These are phyloP conservation scores for Sebastes itinus DNA, from an alignment of 2,797 vertebrate genomes.

Conservation along the genomic window DNA sequence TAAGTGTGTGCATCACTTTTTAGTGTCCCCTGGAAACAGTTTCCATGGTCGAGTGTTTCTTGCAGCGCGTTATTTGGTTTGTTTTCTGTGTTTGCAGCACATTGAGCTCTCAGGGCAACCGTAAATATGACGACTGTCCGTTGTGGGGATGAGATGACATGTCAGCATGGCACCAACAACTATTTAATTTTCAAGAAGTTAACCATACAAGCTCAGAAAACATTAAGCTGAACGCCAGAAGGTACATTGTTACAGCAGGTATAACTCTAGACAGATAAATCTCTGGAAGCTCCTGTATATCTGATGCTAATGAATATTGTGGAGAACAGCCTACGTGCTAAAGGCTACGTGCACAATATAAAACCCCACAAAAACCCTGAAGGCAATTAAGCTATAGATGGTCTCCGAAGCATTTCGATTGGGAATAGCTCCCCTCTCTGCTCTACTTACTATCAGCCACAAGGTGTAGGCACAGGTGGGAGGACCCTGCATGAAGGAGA, in stretches of 20 bases:
- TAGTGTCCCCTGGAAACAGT: too few relatives aligned
- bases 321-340: background rate
- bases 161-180: background rate
- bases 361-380: conserved; percentile 23
- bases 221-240: background rate
- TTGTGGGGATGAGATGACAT: background rate
- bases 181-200: background rate
- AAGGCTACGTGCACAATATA: background rate
- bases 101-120: background rate
- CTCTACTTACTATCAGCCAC: conserved; percentile 42
- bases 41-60: background rate
- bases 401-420: conserved; percentile 1
- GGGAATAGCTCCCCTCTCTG: conserved; percentile 35
- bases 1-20: rapidly evolving
- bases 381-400: conserved; percentile 17
- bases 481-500: conserved; percentile 29
- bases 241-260: background rate
- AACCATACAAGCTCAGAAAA: background rate
- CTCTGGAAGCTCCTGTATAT: background rate
- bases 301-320: background rate
- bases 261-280: background rate
- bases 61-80: background rate
- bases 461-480: conserved; percentile 36
- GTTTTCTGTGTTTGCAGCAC: background rate
- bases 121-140: background rate